Percentiles rank a stretch among this genome's conserved stretches.
These are phyloP conservation scores for Atrichornis clamosus DNA, from an alignment of 2,113 vertebrate species.

Conservation along the genomic window DNA sequence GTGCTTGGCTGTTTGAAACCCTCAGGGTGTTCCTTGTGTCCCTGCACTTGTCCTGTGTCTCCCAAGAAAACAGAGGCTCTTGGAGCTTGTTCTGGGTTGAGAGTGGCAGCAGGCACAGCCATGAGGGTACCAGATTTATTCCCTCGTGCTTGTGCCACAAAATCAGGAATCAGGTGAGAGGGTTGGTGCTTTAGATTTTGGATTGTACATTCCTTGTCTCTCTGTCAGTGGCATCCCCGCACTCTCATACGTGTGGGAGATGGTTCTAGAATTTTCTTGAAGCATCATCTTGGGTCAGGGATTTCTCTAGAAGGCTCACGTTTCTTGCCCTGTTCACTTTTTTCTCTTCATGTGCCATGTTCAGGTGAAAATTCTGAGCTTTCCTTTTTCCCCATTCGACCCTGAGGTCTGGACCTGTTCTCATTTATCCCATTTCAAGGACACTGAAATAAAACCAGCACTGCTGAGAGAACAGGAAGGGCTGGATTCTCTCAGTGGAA, in stretches of 20 bases:
- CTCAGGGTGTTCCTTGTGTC: not conserved
- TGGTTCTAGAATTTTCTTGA: not conserved
- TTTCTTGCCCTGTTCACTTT: not conserved
- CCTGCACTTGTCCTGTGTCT: not conserved
- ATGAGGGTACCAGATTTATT: accelerated
- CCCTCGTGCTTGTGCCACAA: not conserved
- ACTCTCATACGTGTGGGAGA: not conserved
- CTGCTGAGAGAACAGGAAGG: not conserved
- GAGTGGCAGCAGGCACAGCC: not conserved
- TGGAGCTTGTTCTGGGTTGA: not conserved
- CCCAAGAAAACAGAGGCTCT: not conserved
- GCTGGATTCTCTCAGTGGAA: not conserved
- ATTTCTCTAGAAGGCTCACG: not conserved
- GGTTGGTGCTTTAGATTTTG: not conserved
- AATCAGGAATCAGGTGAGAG: not conserved
- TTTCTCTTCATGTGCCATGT: not conserved
- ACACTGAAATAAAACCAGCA: not conserved
- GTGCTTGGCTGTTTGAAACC: not conserved
- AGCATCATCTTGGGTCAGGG: not conserved
- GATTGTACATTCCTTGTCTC: not conserved
- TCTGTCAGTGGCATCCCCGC: not conserved
- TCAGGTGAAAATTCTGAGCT: not conserved
- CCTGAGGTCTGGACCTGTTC: not conserved
- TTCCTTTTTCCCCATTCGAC: not conserved
- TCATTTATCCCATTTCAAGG: not conserved